Evolutionary conservation across 1,140 invertebrate species (phyloP).

Genomic region (Orius insidiosus): DNA sequence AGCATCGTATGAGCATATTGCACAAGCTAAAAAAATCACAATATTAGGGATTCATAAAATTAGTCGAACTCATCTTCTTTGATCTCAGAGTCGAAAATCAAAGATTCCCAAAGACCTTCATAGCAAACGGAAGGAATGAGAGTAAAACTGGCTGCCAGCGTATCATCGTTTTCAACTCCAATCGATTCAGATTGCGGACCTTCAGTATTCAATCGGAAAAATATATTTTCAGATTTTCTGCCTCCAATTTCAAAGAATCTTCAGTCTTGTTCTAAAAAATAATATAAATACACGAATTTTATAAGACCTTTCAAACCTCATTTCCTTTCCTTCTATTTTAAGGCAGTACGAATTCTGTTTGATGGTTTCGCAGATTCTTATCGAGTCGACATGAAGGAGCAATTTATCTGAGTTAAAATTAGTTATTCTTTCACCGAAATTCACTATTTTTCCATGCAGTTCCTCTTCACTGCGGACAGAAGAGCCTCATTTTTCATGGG

Average conservation of each 20-base stretch:
- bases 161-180: constrained; percentile 33
- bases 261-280: neutral
- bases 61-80: constrained; percentile 74
- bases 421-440: too few species aligned
- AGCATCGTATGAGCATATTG: constrained; percentile 72
- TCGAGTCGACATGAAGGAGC: neutral
- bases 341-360: neutral
- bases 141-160: constrained; percentile 61
- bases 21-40: constrained; percentile 40
- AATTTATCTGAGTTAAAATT: neutral
- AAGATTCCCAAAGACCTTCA: constrained; percentile 74
- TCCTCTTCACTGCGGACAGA: too few species aligned
- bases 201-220: constrained; percentile 39
- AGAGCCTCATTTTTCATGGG: too few species aligned
- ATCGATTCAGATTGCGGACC: constrained; percentile 36
- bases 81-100: constrained; percentile 68
- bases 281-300: neutral
- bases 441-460: too few species aligned
- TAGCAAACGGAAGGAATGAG: constrained; percentile 64
- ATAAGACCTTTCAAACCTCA: neutral
- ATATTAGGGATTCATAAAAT: constrained; percentile 14
- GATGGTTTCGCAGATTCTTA: neutral
- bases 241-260: neutral
- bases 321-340: neutral
- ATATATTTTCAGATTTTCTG: constrained; percentile 12